Percentiles rank a stretch among this genome's conserved stretches.
Evolutionary conservation across 2,113 vertebrate species (phyloP).

Genomic region (Pomatorhinus ruficollis): DNA sequence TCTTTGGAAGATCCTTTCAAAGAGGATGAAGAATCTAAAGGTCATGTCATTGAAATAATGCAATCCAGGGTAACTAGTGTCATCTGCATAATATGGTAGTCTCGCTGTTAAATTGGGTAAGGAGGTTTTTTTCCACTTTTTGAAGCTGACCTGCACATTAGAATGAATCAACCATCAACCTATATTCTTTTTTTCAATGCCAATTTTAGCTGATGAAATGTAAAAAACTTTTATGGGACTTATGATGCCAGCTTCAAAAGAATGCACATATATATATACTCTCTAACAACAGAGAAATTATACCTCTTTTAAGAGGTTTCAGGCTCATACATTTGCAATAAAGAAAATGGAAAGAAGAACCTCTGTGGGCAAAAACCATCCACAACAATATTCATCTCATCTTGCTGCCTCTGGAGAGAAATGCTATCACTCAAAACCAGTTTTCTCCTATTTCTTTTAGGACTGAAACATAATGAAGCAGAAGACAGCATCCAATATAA

Average conservation of each 20-base stretch:
- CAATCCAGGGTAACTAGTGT: neutral
- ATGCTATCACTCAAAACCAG: neutral
- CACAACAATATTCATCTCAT: neutral
- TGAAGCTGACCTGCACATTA: neutral
- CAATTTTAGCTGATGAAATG: neutral
- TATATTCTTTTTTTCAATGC: neutral
- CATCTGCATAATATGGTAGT: slow-evolving; percentile 6
- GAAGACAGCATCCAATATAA: neutral
- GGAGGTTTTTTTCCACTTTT: neutral
- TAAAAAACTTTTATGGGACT: neutral
- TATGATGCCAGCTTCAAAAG: neutral
- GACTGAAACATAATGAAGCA: neutral
- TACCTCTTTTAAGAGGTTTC: neutral
- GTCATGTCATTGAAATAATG: slow-evolving; percentile 49
- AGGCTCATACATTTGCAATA: neutral
- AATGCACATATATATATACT: neutral
- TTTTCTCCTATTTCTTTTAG: neutral
- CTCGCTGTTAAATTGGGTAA: neutral
- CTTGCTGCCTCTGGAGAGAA: neutral
- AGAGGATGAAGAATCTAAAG: slow-evolving; percentile 50
- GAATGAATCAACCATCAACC: neutral
- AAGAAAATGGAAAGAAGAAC: neutral
- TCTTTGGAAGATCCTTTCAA: slow-evolving; percentile 20
- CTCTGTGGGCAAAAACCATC: neutral
- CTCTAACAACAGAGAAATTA: neutral